Percentiles rank a stretch among this genome's conserved stretches.
Conservation (phyloP, 2,797 vertebrate species). For the Enteromius unitaeniatus region DNA sequence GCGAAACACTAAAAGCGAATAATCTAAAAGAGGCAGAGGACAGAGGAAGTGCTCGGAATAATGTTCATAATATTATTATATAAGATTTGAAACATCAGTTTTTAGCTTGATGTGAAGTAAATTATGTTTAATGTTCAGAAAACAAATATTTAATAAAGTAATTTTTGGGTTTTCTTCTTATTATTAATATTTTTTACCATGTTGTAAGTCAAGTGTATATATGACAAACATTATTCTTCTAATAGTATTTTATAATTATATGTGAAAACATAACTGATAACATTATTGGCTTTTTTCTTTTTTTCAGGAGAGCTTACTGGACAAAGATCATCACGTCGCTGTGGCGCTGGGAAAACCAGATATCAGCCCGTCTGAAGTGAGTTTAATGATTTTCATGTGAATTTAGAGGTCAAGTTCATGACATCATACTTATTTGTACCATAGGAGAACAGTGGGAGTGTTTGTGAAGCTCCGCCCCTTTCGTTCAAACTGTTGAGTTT, state of each 20-base stretch:
- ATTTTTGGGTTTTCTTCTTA: not conserved
- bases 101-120: not conserved
- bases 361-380: slow-evolving; percentile 58
- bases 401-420: not conserved
- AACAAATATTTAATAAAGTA: not conserved
- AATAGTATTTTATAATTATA: not conserved
- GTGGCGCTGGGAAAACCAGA: slow-evolving; percentile 85
- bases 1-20: no score
- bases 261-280: not conserved
- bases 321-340: slow-evolving; percentile 88
- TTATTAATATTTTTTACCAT: not conserved
- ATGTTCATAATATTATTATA: no score
- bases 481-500: slow-evolving; percentile 85
- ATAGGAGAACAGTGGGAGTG: slow-evolving; percentile 32
- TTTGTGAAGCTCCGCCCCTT: slow-evolving; percentile 65
- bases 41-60: no score
- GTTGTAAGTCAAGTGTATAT: not conserved
- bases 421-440: not conserved
- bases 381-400: not conserved
- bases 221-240: not conserved
- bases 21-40: no score
- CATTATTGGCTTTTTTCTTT: slow-evolving; percentile 8
- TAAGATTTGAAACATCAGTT: no score
- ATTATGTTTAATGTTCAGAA: not conserved
- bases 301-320: slow-evolving; percentile 88